Evolutionary conservation across 2,797 vertebrate species (phyloP).

Genomic region (Pelodytes ibericus): DNA sequence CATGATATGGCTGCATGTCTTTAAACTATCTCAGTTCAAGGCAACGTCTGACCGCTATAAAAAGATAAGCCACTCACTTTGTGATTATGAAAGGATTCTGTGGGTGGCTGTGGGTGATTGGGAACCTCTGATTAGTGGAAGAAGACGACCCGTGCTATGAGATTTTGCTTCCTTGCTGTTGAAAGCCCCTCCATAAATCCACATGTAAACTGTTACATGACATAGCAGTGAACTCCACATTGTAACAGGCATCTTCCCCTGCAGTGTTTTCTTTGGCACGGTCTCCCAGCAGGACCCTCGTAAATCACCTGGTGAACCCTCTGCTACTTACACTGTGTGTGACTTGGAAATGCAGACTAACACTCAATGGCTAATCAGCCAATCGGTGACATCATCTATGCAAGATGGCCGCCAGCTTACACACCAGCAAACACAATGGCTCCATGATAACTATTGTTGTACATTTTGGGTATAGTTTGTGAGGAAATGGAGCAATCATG

Average conservation of each 20-base stretch:
- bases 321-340: conserved; percentile 32
- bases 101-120: conserved; percentile 17
- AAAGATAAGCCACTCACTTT: no score
- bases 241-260: conserved; percentile 85
- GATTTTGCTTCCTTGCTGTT: conserved; percentile 60
- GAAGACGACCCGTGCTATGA: conserved; percentile 41
- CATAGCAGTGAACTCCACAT: conserved; percentile 73
- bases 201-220: conserved; percentile 66
- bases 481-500: no score
- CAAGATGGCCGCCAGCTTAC: neutral
- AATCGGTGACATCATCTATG: neutral
- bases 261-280: conserved; percentile 91
- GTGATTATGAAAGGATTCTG: conserved; percentile 11
- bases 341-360: conserved; percentile 8
- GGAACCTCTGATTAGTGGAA: conserved; percentile 36
- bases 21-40: no score
- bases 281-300: conserved; percentile 61
- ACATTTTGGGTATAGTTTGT: no score
- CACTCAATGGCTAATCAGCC: neutral
- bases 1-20: no score
- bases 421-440: no score
- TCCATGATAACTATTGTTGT: no score
- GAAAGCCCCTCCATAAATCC: conserved; percentile 59
- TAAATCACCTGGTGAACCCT: conserved; percentile 51
- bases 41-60: no score